Percentiles rank a stretch among this genome's conserved stretches.
Evolutionary conservation across 2,888 invertebrate species (phyloP).

Genomic region (Acronicta leporina): DNA sequence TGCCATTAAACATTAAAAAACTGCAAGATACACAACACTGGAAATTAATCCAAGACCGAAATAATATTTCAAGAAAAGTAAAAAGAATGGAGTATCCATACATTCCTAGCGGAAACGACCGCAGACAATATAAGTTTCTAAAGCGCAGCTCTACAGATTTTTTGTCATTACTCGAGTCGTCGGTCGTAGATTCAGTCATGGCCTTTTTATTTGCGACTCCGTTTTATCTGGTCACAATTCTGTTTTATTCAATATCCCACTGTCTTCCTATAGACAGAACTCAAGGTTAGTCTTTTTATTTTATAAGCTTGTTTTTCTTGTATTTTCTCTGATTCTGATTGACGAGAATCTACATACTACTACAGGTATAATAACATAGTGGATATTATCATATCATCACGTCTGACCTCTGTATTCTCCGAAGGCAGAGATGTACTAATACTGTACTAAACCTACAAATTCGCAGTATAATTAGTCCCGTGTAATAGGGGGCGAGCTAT

Average conservation of each 20-base stretch:
- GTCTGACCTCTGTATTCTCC: too few species aligned
- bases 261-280: conserved; percentile 43
- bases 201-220: conserved; percentile 51
- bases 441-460: too few species aligned
- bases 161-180: conserved; percentile 55
- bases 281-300: conserved; percentile 57
- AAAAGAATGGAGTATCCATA: conserved; percentile 36
- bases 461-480: too few species aligned
- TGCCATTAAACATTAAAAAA: too few species aligned
- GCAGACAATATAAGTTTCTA: conserved; percentile 31
- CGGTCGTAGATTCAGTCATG: conserved; percentile 55
- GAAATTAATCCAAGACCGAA: background rate
- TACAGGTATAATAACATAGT: background rate
- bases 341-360: conserved; percentile 18
- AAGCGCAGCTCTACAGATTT: conserved; percentile 39
- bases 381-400: too few species aligned
- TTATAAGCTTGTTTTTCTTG: conserved; percentile 21
- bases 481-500: too few species aligned
- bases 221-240: conserved; percentile 49
- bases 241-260: conserved; percentile 52
- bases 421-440: too few species aligned
- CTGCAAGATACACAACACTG: background rate
- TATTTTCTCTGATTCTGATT: conserved; percentile 16
- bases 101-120: conserved; percentile 29
- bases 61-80: background rate